These are phyloP conservation scores for Eristalis tenax DNA, from an alignment of 2,888 invertebrate species.

Conservation along the genomic window DNA sequence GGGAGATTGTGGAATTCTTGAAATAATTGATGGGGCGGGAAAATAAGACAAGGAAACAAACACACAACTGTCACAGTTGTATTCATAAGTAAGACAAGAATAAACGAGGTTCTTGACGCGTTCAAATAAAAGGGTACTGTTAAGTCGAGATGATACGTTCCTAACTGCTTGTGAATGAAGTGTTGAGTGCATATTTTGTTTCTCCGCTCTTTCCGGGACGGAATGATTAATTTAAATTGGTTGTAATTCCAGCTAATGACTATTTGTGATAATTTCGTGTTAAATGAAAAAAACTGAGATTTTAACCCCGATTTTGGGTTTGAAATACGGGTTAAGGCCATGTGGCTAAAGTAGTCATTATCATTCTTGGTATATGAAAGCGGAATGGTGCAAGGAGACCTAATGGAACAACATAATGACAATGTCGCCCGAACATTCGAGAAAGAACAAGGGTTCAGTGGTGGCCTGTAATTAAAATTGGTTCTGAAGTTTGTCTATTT, in stretches of 20 bases:
- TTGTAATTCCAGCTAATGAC: constrained; percentile 3
- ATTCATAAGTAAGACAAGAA: constrained; percentile 3
- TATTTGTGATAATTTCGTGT: neutral
- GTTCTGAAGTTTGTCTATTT: no score
- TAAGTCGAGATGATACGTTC: neutral
- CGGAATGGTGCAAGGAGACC: neutral
- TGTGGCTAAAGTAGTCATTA: neutral
- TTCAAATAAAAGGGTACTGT: neutral
- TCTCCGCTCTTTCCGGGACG: neutral
- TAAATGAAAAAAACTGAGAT: neutral
- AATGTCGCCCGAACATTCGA: neutral
- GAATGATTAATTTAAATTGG: neutral
- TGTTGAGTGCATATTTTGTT: neutral
- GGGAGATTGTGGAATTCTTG: constrained; percentile 60
- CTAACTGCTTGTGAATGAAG: neutral
- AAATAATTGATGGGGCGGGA: constrained; percentile 41
- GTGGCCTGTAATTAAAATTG: no score
- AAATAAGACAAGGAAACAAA: neutral
- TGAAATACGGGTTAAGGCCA: neutral
- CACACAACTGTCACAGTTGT: constrained; percentile 34
- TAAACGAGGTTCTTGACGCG: neutral
- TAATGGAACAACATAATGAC: neutral
- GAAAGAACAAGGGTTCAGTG: neutral
- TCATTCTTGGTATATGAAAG: neutral
- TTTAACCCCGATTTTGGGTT: neutral